Evolutionary conservation across 2,113 vertebrate species (phyloP).

Genomic region (Todiramphus saurophagus): DNA sequence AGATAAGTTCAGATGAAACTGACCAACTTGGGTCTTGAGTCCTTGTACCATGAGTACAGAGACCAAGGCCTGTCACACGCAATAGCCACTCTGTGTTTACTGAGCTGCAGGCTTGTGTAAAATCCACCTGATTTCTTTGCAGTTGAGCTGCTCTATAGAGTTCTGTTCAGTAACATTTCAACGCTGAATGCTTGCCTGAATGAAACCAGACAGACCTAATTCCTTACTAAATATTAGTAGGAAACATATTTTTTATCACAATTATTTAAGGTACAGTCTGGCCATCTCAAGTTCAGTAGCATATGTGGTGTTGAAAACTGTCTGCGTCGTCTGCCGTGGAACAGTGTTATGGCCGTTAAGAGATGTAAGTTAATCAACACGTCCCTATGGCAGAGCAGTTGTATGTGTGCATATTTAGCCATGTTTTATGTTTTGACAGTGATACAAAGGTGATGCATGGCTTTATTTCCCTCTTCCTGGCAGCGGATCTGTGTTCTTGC

Average conservation of each 20-base stretch:
- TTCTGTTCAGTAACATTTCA: background rate
- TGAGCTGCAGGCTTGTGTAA: background rate
- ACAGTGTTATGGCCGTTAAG: background rate
- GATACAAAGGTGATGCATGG: background rate
- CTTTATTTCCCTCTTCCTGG: background rate
- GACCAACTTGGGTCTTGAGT: too few species aligned
- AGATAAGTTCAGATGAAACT: background rate
- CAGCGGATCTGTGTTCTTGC: background rate
- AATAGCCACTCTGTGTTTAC: background rate
- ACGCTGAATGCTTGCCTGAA: background rate
- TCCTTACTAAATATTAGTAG: background rate
- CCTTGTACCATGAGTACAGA: background rate
- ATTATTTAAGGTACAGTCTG: background rate
- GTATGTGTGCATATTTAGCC: background rate
- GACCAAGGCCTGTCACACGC: background rate
- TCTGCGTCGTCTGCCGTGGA: background rate
- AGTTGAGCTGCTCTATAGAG: too few species aligned
- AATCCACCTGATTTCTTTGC: background rate
- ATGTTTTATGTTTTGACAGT: background rate
- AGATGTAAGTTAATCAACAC: background rate
- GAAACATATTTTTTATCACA: background rate
- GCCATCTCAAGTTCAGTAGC: background rate
- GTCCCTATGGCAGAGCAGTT: background rate
- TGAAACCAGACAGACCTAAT: background rate
- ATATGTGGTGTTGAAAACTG: background rate